Evolutionary conservation across 2,113 vertebrate genomes (phyloP), one percentile per base, ranked within the genome.

Genomic region (Notechis scutatus): DNA sequence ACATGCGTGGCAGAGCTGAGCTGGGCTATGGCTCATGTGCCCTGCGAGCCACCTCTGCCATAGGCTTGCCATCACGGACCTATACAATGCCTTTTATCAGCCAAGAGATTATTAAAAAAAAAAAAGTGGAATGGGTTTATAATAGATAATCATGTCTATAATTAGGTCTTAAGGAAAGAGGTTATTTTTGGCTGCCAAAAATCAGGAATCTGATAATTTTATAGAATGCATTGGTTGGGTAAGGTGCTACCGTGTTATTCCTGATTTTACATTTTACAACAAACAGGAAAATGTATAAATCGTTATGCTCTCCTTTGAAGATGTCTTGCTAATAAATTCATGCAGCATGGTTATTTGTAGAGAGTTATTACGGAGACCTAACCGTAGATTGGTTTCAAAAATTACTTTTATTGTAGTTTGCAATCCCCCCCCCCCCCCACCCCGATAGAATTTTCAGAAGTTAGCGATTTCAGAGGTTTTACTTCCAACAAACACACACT

Each of bases 401-500:
- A 45, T 64, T 69, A 8, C 8, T 18, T 52, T 29, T 42, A 52
- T 26, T 86, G 15, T 20, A 87, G 20, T 61, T 50, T 14, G 45
- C 45, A 21, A 11, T 23, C 0, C 20, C 26, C 50, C 1, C 4
- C 2, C 18, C 50, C 1, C 4, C 4, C 29, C 1, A 2, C 4
- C 29, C 20, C 26, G 47, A 90, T 23, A 1, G 34, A 55, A 47
- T 86, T 52, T 92, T 88, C 57, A 89, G 88, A 90, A 94, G 20
- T 14, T n/a, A 69, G 39, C 74, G 90, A 12, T 64, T 52, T 7
- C 18, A 47, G 10, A 64, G 9, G 52, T 21, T 87, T 81, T 23
- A 52, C 29, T 85, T 91, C 92, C 90, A 91, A 26, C 55, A 88
- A 61, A 85, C 92, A 69, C 18, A 42, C 5, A 86, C 11, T 92